These are phyloP conservation scores for Empidonax traillii DNA, from an alignment of 2,113 vertebrate species.

Conservation along the genomic window DNA sequence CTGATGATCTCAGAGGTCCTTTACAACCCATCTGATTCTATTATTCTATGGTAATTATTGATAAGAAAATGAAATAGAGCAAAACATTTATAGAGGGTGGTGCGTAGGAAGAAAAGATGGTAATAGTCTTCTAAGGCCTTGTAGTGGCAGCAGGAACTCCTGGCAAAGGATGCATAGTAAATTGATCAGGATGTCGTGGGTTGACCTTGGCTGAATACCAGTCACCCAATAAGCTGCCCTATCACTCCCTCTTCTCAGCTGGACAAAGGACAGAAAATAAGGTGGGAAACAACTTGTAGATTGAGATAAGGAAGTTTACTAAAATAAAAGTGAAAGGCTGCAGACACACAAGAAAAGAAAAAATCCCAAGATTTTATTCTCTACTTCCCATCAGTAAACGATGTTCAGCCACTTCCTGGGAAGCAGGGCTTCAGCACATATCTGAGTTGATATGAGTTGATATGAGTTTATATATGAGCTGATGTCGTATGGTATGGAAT, in stretches of 20 bases:
- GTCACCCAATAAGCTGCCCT: background rate
- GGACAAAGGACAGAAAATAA: background rate
- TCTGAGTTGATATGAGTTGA: no score
- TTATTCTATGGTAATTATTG: background rate
- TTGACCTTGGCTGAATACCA: background rate
- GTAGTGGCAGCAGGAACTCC: background rate
- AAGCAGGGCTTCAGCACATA: background rate
- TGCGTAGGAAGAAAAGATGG: background rate
- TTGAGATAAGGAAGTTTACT: background rate
- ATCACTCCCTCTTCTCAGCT: background rate
- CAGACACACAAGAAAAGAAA: background rate
- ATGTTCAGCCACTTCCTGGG: fast-evolving
- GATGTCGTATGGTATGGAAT: background rate
- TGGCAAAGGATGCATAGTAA: background rate
- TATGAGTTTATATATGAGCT: background rate
- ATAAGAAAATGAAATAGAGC: background rate
- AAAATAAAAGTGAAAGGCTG: background rate
- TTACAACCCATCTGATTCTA: no score
- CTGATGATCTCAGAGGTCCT: no score
- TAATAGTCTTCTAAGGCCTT: background rate
- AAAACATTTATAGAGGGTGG: background rate
- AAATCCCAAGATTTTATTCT: background rate
- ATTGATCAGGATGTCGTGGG: background rate
- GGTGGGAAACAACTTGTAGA: background rate
- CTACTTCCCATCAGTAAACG: background rate